phyloP scores from a whole-genome alignment of 2,888 invertebrate genomes.

The Mythimna albipuncta region DNA sequence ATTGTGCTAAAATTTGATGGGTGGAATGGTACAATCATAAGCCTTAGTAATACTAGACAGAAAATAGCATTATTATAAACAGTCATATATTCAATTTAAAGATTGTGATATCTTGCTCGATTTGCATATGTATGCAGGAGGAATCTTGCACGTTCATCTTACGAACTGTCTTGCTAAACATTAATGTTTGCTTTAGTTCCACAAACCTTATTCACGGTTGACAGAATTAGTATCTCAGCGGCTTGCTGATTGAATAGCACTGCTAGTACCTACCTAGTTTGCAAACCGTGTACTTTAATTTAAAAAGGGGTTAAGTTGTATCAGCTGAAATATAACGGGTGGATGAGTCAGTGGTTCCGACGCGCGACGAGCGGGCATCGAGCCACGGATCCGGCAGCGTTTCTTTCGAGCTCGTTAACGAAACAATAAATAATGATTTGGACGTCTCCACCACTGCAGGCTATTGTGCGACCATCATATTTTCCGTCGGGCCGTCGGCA shows the following conservation, averaged over 20 bases:
- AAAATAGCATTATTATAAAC: constrained; percentile 1
- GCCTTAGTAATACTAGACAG: background rate
- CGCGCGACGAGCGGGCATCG: constrained; percentile 66
- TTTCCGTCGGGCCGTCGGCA: constrained; percentile 75
- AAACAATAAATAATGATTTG: constrained; percentile 89
- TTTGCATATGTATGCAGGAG: constrained; percentile 47
- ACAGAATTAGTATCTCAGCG: constrained; percentile 42
- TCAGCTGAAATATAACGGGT: constrained; percentile 70
- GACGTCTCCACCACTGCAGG: constrained; percentile 79
- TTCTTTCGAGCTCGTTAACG: constrained; percentile 86
- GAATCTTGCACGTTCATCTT: constrained; percentile 29
- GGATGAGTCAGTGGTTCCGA: constrained; percentile 73
- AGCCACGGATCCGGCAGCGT: constrained; percentile 76
- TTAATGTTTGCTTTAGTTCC: constrained; percentile 41
- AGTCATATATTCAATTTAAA: constrained; percentile 25
- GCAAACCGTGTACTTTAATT: constrained; percentile 39
- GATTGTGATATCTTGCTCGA: constrained; percentile 24
- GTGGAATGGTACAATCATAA: background rate
- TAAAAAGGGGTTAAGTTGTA: constrained; percentile 65
- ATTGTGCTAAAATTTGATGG: background rate
- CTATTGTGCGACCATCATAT: constrained; percentile 83
- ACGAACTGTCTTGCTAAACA: constrained; percentile 22
- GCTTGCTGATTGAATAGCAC: constrained; percentile 33
- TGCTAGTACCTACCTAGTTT: constrained; percentile 10
- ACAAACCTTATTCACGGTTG: constrained; percentile 47